A percentile compares a stretch with the other conserved stretches of the same genome.
Evolutionary conservation across 2,888 invertebrate genomes (phyloP).

Genomic region (Pollenia angustigena): DNA sequence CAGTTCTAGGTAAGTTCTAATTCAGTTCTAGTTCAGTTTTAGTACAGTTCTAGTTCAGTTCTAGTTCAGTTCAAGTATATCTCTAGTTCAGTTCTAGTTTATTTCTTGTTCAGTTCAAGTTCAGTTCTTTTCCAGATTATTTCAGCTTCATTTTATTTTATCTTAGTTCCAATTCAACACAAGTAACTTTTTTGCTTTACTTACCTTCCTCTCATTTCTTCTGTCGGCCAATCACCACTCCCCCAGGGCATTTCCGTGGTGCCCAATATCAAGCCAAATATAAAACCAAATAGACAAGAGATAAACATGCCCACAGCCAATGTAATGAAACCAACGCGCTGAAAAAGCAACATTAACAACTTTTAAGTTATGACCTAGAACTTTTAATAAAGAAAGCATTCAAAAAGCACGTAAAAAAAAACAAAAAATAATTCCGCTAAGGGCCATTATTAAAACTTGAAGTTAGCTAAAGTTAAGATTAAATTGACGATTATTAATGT

Average conservation of each 20-base stretch:
- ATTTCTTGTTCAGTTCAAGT: background rate
- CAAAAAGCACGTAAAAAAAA: no score
- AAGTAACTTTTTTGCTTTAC: conserved; percentile 32
- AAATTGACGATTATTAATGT: no score
- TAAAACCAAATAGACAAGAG: conserved; percentile 91
- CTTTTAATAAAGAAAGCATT: background rate
- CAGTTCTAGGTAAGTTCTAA: no score
- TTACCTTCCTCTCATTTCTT: conserved; percentile 91
- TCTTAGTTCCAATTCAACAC: no score
- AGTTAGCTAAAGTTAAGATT: no score
- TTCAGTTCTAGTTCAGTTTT: no score
- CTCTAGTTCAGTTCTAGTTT: no score
- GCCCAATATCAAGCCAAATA: conserved; percentile 90
- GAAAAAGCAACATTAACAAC: conserved; percentile 73
- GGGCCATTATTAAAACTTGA: no score
- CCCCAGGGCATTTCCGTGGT: conserved; percentile 91
- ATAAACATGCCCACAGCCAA: conserved; percentile 89
- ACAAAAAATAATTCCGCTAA: no score
- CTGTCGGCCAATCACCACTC: conserved; percentile 90
- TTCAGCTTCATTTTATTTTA: background rate
- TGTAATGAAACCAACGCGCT: conserved; percentile 89
- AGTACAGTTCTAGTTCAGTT: no score
- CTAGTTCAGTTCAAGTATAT: no score
- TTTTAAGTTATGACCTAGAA: background rate
- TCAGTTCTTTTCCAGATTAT: background rate